Evolutionary conservation across 2,888 invertebrate species (phyloP), one percentile per base, ranked within the genome.

Genomic region (Andrena minutula): DNA sequence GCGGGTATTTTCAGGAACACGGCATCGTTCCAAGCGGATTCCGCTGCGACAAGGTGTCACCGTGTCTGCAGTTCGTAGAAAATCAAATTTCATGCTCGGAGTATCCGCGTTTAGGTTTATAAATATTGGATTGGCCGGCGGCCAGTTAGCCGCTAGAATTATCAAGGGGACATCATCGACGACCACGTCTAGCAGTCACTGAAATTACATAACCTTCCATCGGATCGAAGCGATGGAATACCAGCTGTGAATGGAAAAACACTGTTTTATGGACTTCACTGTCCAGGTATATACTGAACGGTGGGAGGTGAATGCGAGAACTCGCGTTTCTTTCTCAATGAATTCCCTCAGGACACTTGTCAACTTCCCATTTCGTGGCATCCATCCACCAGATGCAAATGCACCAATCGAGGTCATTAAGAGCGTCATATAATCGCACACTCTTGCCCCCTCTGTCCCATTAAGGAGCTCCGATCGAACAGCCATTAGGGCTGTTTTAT

Each of bases 91-190:
- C 23, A 53, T 41, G 51, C 64, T 30, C 28, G 41, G 35, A 28
- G 80, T 53, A 65, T 70, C 49, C 69, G 74, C 65, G 28, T 80
- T 74, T 74, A 80, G 68, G 49, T 80, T 69, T 74, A 74, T 65
- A 74, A 80, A 70, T 80, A 70, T 74, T 61, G 51, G 60, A 80
- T 80, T 80, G 81, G 74, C 51, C 60, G 16, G 51, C 16, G 56
- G 80, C 74, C 69, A 74, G 58, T 32, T 23, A 61, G 41, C 35
- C 30, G 30, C 30, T 60, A 70, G 70, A 71, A 79, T 79, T 41
- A 65, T 78, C 79, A 69, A 12, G 32, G 32, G 56, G 53, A 26
- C 69, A 20, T 61, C 51, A 60, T 69, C 69, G 35, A 51, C 65
- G 58, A 47, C 32, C 10, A 47, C 53, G 32, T 35, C n/a, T 26